phyloP scores from a whole-genome alignment of 2,888 invertebrate species.

The Calameuta idolon region DNA sequence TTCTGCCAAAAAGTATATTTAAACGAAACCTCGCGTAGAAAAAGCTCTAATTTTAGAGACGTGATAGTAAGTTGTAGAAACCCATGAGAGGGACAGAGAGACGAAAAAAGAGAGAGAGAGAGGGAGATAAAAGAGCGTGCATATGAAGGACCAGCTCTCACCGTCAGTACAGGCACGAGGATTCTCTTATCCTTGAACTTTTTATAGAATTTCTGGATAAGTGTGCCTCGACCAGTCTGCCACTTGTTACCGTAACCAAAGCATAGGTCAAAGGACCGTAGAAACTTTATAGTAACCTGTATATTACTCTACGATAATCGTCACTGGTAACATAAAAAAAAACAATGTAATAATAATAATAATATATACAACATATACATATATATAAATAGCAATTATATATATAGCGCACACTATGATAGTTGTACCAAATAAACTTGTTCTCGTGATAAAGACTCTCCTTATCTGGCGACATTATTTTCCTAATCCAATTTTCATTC shows the following conservation, averaged over 20 bases:
- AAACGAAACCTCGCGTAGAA: slow-evolving; percentile 14
- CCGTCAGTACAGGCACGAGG: not conserved
- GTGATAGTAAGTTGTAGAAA: slow-evolving; percentile 24
- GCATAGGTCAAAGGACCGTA: slow-evolving; percentile 46
- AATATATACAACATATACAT: slow-evolving; percentile 51
- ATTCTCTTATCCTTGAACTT: not conserved
- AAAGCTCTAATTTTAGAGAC: slow-evolving; percentile 15
- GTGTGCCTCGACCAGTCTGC: slow-evolving; percentile 5
- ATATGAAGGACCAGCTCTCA: not conserved
- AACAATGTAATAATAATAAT: slow-evolving; percentile 50
- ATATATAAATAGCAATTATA: slow-evolving; percentile 41
- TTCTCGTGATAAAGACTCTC: slow-evolving; percentile 50
- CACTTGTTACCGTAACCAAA: slow-evolving; percentile 33
- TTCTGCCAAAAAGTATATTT: slow-evolving; percentile 14
- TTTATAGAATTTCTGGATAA: not conserved
- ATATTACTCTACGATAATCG: slow-evolving; percentile 56
- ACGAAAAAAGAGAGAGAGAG: slow-evolving; percentile 4
- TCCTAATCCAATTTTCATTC: not conserved
- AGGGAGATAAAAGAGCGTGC: not conserved
- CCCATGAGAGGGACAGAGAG: not conserved
- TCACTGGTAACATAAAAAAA: slow-evolving; percentile 54
- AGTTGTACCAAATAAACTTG: slow-evolving; percentile 64
- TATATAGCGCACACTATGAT: slow-evolving; percentile 57
- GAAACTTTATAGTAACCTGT: slow-evolving; percentile 56
- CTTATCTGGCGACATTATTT: not conserved